These are phyloP conservation scores for Noctua pronuba DNA, from an alignment of 2,888 invertebrate species.

Conservation along the genomic window DNA sequence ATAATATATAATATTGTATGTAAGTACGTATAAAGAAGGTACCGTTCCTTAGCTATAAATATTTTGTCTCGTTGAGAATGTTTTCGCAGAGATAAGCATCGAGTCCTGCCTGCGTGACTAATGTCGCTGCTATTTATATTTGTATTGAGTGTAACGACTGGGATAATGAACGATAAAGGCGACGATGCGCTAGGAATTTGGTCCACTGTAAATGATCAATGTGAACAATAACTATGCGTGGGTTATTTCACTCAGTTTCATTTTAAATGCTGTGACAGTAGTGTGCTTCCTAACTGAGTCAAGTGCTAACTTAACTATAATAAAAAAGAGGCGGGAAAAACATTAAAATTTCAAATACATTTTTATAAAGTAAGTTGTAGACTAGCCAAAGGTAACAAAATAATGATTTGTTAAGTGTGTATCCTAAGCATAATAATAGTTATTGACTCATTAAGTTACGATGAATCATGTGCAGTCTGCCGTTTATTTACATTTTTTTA, in stretches of 20 bases:
- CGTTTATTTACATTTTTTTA: conserved; percentile 11
- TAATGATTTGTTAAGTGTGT: conserved; percentile 10
- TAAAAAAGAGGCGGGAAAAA: background rate
- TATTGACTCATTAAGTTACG: conserved; percentile 17
- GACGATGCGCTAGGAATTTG: conserved; percentile 81
- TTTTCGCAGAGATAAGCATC: conserved; percentile 78
- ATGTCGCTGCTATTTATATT: conserved; percentile 82
- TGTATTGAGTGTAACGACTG: conserved; percentile 79
- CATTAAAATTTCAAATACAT: background rate
- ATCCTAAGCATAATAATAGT: conserved; percentile 35
- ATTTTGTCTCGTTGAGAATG: conserved; percentile 74
- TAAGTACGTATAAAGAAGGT: background rate
- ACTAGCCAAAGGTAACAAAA: conserved; percentile 16
- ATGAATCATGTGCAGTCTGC: conserved; percentile 57
- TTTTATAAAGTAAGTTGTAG: conserved; percentile 38
- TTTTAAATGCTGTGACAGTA: conserved; percentile 68
- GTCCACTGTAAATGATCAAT: conserved; percentile 77
- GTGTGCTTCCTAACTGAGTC: conserved; percentile 52
- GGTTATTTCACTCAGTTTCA: conserved; percentile 75
- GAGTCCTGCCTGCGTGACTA: conserved; percentile 81
- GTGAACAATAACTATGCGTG: conserved; percentile 72
- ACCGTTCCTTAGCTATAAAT: conserved; percentile 57
- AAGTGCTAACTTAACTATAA: conserved; percentile 12
- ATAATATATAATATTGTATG: conserved; percentile 7
- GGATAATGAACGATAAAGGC: conserved; percentile 82